Base-by-base conservation (phyloP, 2,797 vertebrate species). In the Falco columbarius region DNA sequence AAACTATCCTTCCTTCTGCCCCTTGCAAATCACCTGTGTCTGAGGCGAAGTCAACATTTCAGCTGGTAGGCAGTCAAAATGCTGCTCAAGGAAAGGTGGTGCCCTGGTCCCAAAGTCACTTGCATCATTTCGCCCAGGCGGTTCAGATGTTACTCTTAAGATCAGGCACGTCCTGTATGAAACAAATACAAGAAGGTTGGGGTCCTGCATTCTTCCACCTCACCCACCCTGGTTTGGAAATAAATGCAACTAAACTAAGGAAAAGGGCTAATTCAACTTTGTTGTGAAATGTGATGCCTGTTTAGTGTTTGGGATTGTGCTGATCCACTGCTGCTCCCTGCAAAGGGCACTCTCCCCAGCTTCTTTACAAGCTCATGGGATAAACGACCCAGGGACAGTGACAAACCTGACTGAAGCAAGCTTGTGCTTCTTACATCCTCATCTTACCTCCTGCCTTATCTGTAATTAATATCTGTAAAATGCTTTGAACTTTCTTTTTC, bases 401-500 rank as follows among this genome's bases (percentile, higher is more conserved):
- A 71, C 52, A 86, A 86, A 89, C 14, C 29, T 0, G 5, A 66
- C 40, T 36, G 42, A 92, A 86, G 21, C 3, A 8, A 80, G 58
- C 20, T 24, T 70, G 12, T 20, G 34, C 49, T 92, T 90, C 59
- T 84, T 30, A 68, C 49, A 79, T 47, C 63, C 55, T 86, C 91
- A 56, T 80, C 75, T 85, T 63, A 80, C 83, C 80, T 74, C 47
- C 67, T 84, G 24, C 30, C 14, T 90, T 84, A 81, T 47, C 80
- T 66, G 22, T 86, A 92, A 92, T 86, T 76, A 90, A 55, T 73
- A 90, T 81, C 71, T 82, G n/a, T 23, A 34, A 85, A 93, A 70
- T 0, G 15, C 71, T 95, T 77, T 74, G 83, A 87, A 93, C 66
- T 75, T 76, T 52, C 54, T 42, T 93, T 81, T 91, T 65, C 85